Percentiles rank a stretch among this genome's conserved stretches.
phyloP scores from a whole-genome alignment of 2,888 invertebrate species.

The Drosophila eohydei region DNA sequence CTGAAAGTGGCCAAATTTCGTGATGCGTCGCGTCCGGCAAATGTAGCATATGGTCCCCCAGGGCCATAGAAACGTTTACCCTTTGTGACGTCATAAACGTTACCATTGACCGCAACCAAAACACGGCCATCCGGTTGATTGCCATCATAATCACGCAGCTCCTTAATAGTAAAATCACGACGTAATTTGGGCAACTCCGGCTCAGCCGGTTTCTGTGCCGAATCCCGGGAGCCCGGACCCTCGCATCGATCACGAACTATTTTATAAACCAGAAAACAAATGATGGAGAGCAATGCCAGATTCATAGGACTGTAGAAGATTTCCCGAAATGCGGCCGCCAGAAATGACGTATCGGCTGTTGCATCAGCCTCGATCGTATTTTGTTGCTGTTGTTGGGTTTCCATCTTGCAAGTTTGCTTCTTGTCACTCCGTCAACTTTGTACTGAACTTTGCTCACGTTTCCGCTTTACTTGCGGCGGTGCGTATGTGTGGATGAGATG shows the following conservation, averaged over 20 bases:
- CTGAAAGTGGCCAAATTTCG: slow-evolving; percentile 97
- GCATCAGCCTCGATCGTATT: slow-evolving; percentile 50
- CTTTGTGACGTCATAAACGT: slow-evolving; percentile 96
- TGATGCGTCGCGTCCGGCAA: slow-evolving; percentile 98
- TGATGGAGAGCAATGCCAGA: slow-evolving; percentile 88
- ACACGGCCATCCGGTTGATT: slow-evolving; percentile 94
- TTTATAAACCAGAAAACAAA: slow-evolving; percentile 90
- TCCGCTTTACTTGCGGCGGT: neutral
- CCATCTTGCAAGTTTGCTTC: slow-evolving; percentile 35
- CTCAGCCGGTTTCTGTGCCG: slow-evolving; percentile 78
- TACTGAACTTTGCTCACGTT: slow-evolving; percentile 48
- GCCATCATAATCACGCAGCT: slow-evolving; percentile 94
- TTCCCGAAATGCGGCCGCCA: slow-evolving; percentile 86
- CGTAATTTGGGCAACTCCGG: slow-evolving; percentile 92
- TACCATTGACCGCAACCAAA: slow-evolving; percentile 96
- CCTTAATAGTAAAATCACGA: slow-evolving; percentile 95
- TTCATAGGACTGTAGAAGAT: slow-evolving; percentile 90
- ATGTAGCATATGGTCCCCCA: slow-evolving; percentile 97
- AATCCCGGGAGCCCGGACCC: slow-evolving; percentile 77
- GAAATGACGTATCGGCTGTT: slow-evolving; percentile 51
- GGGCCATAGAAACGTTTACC: slow-evolving; percentile 97
- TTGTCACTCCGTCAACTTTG: slow-evolving; percentile 5
- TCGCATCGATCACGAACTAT: slow-evolving; percentile 88
- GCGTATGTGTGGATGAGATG: slow-evolving; percentile 35
- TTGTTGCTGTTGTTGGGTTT: slow-evolving; percentile 22